phyloP scores from a whole-genome alignment of 2,797 vertebrate species.

The Epinephelus coioides region DNA sequence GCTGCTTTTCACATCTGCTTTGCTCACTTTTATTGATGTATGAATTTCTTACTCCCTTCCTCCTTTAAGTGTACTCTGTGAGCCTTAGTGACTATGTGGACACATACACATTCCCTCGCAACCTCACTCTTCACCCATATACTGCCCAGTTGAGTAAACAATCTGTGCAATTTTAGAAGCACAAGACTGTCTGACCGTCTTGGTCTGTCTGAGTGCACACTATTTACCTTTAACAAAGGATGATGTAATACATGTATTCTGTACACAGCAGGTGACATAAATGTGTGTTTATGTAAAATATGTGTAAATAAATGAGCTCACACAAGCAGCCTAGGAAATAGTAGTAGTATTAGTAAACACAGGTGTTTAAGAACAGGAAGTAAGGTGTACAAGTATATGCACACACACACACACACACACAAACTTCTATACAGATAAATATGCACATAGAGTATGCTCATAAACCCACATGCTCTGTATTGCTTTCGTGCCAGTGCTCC shows the following conservation, averaged over 20 bases:
- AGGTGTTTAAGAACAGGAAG: neutral
- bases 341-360: neutral
- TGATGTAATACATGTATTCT: slow-evolving; percentile 29
- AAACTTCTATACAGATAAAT: no score
- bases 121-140: neutral
- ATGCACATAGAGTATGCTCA: no score
- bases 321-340: no score
- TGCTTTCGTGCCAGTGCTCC: neutral
- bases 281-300: slow-evolving; percentile 12
- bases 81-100: neutral
- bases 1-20: no score
- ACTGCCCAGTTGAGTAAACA: neutral
- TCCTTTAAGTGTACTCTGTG: no score
- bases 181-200: neutral
- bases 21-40: no score
- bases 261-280: slow-evolving; percentile 19
- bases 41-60: no score
- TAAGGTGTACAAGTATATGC: neutral
- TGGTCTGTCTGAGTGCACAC: neutral
- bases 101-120: no score
- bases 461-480: no score
- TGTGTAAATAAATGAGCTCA: neutral
- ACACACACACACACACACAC: neutral
- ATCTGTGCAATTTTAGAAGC: neutral
- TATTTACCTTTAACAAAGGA: slow-evolving; percentile 4